A percentile compares a stretch with the other conserved stretches of the same genome.
These are phyloP conservation scores for Chondrosia reniformis DNA, from an alignment of 37 sponge, comb jelly and placozoan genomes.

Conservation along the genomic window DNA sequence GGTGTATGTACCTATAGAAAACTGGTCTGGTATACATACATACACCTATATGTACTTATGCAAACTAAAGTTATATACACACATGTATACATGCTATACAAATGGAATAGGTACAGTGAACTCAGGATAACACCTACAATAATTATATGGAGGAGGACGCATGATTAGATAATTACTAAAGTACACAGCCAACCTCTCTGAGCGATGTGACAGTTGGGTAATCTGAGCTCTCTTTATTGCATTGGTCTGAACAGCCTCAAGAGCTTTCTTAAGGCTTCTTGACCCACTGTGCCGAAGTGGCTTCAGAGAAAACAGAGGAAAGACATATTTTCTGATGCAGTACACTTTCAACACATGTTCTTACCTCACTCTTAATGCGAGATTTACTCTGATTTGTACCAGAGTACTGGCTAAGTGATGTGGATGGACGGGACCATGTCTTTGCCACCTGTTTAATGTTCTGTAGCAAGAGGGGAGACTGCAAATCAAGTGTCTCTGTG, in stretches of 20 bases:
- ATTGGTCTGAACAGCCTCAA: not conserved
- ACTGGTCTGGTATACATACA: not conserved
- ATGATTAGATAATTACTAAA: too few relatives aligned
- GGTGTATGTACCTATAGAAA: too few relatives aligned
- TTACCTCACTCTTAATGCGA: conserved; percentile 17
- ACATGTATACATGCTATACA: too few relatives aligned
- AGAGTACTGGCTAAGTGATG: conserved; percentile 20
- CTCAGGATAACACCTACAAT: too few relatives aligned
- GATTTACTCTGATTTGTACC: conserved; percentile 5
- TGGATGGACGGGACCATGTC: conserved; percentile 47
- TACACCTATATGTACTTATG: not conserved
- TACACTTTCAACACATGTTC: not conserved
- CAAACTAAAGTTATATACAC: too few relatives aligned
- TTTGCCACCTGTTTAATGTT: conserved; percentile 15
- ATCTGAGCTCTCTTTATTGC: not conserved
- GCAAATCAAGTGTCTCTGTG: not conserved
- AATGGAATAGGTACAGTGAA: too few relatives aligned
- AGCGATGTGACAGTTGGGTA: not conserved
- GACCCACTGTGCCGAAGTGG: not conserved
- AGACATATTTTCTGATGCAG: too few relatives aligned
- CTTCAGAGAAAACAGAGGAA: not conserved
- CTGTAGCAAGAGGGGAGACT: conserved; percentile 4
- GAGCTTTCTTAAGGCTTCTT: not conserved
- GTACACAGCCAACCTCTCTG: not conserved
- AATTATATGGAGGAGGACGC: too few relatives aligned